These are phyloP conservation scores for Pitangus sulphuratus DNA, from an alignment of 2,797 vertebrate species.

Conservation along the genomic window DNA sequence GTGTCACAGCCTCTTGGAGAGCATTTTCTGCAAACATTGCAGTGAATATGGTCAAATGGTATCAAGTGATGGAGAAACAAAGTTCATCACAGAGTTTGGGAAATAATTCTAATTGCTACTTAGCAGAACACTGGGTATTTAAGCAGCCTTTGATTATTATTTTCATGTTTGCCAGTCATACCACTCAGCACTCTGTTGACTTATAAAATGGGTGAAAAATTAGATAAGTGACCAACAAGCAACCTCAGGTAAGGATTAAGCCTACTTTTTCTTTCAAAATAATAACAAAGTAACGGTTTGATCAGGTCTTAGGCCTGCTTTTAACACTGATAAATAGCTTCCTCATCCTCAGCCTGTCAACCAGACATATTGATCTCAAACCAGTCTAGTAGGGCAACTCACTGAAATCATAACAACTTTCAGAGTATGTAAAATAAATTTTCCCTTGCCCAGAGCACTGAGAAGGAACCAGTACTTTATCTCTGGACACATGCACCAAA, in stretches of 20 bases:
- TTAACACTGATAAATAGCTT: conserved; percentile 40
- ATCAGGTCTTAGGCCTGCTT: not conserved
- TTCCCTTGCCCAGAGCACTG: not conserved
- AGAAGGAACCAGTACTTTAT: not conserved
- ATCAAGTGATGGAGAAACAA: not conserved
- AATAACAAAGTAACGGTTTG: not conserved
- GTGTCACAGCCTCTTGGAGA: not conserved
- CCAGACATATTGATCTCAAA: conserved; percentile 53
- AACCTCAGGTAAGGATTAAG: not conserved
- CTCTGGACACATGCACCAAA: rapidly evolving
- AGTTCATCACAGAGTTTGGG: not conserved
- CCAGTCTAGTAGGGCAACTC: conserved; percentile 49
- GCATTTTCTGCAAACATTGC: not conserved
- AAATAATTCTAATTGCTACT: not conserved
- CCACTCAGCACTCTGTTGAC: not conserved
- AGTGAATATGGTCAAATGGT: conserved; percentile 19
- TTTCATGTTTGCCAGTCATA: not conserved
- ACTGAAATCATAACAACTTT: not conserved
- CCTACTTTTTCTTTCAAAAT: not conserved
- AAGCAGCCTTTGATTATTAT: not conserved
- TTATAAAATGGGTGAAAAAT: not conserved
- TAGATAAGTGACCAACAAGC: not conserved
- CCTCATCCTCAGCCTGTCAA: conserved; percentile 37
- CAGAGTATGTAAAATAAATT: not conserved
- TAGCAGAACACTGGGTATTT: not conserved